phyloP scores from a whole-genome alignment of 2,113 vertebrate genomes.

The Xiphias gladius region DNA sequence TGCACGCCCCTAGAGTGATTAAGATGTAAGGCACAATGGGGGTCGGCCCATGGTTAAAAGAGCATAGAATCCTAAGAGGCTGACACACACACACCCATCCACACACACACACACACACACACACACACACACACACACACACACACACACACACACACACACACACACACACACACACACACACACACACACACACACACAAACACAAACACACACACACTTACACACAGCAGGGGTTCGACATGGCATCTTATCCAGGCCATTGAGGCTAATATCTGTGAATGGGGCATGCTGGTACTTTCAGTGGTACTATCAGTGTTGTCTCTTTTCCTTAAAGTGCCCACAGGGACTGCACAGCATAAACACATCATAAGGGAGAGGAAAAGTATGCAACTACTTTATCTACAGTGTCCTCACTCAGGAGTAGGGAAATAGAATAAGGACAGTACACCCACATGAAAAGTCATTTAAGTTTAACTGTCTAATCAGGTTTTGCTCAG shows the following conservation, averaged over 20 bases:
- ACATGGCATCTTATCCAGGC: slow-evolving; percentile 71
- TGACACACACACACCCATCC: slow-evolving; percentile 52
- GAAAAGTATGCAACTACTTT: slow-evolving; percentile 1
- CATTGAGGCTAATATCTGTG: slow-evolving; percentile 85
- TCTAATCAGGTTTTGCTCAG: slow-evolving; percentile 21
- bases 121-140: slow-evolving; percentile 52
- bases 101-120: slow-evolving; percentile 56
- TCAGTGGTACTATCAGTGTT: slow-evolving; percentile 42
- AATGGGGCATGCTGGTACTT: slow-evolving; percentile 71
- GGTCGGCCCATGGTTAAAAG: slow-evolving; percentile 56
- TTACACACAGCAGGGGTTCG: slow-evolving; percentile 76
- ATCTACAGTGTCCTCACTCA: not conserved
- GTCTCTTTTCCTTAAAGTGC: slow-evolving; percentile 55
- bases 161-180: slow-evolving; percentile 55
- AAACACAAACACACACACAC: not conserved
- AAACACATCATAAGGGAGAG: slow-evolving; percentile 50
- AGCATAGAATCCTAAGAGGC: slow-evolving; percentile 63
- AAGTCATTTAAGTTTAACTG: slow-evolving; percentile 27
- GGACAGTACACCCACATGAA: slow-evolving; percentile 7
- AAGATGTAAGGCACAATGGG: slow-evolving; percentile 63
- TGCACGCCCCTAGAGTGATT: slow-evolving; percentile 63
- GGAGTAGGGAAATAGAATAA: not conserved
- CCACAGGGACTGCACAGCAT: slow-evolving; percentile 50
- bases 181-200: slow-evolving; percentile 57
- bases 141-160: slow-evolving; percentile 1